A percentile compares a stretch with the other conserved stretches of the same genome.
Conservation (phyloP, 2,888 invertebrate species). For the Periphyllus acericola region DNA sequence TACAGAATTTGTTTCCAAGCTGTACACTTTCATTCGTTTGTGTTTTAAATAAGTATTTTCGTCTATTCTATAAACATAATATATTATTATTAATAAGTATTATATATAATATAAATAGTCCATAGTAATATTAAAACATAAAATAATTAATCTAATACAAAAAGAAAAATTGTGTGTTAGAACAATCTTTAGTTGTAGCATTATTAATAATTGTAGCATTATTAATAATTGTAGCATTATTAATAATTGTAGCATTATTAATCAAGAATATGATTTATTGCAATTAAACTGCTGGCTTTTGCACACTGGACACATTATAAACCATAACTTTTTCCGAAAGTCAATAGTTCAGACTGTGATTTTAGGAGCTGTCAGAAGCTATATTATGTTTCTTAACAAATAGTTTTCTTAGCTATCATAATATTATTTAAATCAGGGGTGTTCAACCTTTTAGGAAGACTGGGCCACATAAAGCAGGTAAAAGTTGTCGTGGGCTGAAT, state of each 20-base stretch:
- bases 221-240: background rate
- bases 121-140: background rate
- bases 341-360: background rate
- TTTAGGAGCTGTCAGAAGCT: background rate
- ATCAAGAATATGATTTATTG: background rate
- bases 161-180: background rate
- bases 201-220: background rate
- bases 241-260: background rate
- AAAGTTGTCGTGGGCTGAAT: too few species aligned
- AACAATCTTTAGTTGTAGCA: background rate
- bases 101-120: background rate
- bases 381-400: background rate
- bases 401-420: background rate
- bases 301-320: background rate
- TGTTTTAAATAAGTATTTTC: slow-evolving; percentile 46
- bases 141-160: background rate
- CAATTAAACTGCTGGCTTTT: background rate
- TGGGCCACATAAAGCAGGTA: too few species aligned
- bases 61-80: slow-evolving; percentile 18
- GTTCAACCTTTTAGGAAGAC: too few species aligned
- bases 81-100: background rate
- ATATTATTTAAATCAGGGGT: background rate
- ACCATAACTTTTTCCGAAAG: background rate
- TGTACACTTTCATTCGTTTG: slow-evolving; percentile 57
- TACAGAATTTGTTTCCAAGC: slow-evolving; percentile 34